Base-by-base conservation (phyloP, 2,888 invertebrate species). In the Ornithoptera priamus region DNA sequence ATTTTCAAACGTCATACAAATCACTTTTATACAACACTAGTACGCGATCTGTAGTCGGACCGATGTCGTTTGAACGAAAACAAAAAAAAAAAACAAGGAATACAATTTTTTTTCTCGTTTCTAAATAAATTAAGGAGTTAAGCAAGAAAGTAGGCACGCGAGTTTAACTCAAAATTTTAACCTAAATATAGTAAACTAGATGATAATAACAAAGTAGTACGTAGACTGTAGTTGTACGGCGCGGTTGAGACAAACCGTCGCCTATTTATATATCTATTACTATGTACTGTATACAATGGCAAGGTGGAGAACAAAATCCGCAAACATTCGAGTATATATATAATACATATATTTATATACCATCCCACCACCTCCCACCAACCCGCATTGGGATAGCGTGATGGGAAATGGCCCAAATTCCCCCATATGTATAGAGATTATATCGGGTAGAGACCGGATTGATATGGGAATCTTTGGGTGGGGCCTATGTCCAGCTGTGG, bases 121-220 rank as follows among this genome's bases (percentile, higher is more conserved):
- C 20, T 20, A 12, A 85, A 87, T 88, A 85, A 88, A 86, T 85
- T 82, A 88, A 79, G 79, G 83, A 81, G 81, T 81, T 15, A 83
- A 85, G 86, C 88, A 88, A 88, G 86, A 85, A 76, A 81, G 81
- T 79, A 81, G 89, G 88, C 87, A 78, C 69, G 72, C 84, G 91
- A 91, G 91, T 91, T 89, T 86, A 79, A 91, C 91, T 91, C 91
- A 86, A 74, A 72, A 73, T 74, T 73, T 75, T 75, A 67, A 42
- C 66, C 68, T 75, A 75, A 74, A 68, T 68, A 70, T 75, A 30
- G 30, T 46, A 46, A 46, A 46, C 4, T 74, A 76, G 76, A 78
- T 75, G 77, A 79, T 75, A 80, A 81, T 75, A 79, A 77, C 65
- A 65, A 75, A 68, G 71, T 64, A 69, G 70, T 72, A 70, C 53